Base-by-base conservation (phyloP, 1,140 invertebrate species). In the Drosophila sturtevanti region DNA sequence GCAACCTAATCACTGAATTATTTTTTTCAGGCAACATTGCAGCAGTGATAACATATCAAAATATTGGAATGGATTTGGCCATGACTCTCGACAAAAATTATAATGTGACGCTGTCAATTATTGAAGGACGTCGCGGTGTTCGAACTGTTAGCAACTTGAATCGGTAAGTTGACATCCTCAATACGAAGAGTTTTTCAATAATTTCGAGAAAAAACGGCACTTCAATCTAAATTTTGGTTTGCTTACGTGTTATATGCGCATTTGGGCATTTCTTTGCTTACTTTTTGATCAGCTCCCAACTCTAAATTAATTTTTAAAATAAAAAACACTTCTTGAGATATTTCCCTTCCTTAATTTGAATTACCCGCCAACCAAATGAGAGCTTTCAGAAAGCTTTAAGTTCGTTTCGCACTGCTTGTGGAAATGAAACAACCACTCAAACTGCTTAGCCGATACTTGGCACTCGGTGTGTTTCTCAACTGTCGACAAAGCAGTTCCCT, bases 21-120 rank as follows among this genome's bases (percentile, higher is more conserved):
- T n/a, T n/a, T n/a, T 31, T 31, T 31, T 0, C 92, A 96, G 95
- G 95, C 71, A 95, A 96, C 90, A 95, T 96, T 63, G 95, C 95
- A 44, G 95, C 96, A 6, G 94, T 97, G 38, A 96, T 96, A 92
- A 96, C 96, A 2, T 95, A 94, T 90, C 94, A 95, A 85, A 94
- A 94, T 92, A 95, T 96, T 81, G 96, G 96, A 4, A 94, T 96
- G 81, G 94, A 95, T 86, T 93, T 97, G 70, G 94, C 94, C 0
- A 91, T 92, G n/a, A 92, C 96, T 38, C 92, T 95, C 9, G 95
- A 96, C 90, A 94, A 94, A 77, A 94, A 94, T 37, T 94, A 93
- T 1, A 92, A 93, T 67, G 95, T 97, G 2, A 93, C 93, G 51
- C 93, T 96, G 75, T 93, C 94, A 48, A 95, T 97, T 64, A 94